Evolutionary conservation across 2,113 vertebrate species (phyloP), one percentile per base, ranked within the genome.

Genomic region (Spilogale gracilis): DNA sequence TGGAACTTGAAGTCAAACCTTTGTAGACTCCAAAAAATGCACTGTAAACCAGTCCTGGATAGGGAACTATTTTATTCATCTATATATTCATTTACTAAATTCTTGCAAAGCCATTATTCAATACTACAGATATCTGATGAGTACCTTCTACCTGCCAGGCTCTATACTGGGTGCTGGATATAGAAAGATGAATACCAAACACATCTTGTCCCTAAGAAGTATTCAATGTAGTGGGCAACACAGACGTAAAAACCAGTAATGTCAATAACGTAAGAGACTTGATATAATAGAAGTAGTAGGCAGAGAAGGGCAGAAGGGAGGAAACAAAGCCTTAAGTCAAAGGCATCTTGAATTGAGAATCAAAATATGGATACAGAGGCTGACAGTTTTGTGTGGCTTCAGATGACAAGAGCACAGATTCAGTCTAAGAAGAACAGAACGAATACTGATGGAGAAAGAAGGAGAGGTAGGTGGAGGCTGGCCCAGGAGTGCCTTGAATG

Each of bases 1-100:
- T 91, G 76, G 67, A 38, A 80, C 89, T 81, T 85, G 63, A 97
- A 82, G 38, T 30, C 71, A 93, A 58, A 10, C 20, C n/a, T 95
- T 82, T 91, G 25, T 91, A 38, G 12, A 87, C 27, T 52, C 17
- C 38, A 85, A 65, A 86, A 71, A 83, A 63, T 80, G 18, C 43
- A 21, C 18, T 94, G 50, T 89, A 87, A 82, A 45, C 10, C 23
- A 97, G 71, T 63, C 38, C 79, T 90, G 18, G 6, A 43, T 74
- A 86, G 65, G 30, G 38, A 87, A 52, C 91, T 94, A 78, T 54
- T 92, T 58, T 91, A 23, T 69, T 91, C 12, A 74, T 23, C 10
- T 76, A 45, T 74, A 50, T 20, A 58, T n/a, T 80, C 20, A 67
- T 80, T 91, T 92, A 84, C 21, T 74, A 38, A 58, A 63, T 85